A percentile compares a stretch with the other conserved stretches of the same genome.
Evolutionary conservation across 2,113 vertebrate species (phyloP).

Genomic region (Podarcis raffonei): DNA sequence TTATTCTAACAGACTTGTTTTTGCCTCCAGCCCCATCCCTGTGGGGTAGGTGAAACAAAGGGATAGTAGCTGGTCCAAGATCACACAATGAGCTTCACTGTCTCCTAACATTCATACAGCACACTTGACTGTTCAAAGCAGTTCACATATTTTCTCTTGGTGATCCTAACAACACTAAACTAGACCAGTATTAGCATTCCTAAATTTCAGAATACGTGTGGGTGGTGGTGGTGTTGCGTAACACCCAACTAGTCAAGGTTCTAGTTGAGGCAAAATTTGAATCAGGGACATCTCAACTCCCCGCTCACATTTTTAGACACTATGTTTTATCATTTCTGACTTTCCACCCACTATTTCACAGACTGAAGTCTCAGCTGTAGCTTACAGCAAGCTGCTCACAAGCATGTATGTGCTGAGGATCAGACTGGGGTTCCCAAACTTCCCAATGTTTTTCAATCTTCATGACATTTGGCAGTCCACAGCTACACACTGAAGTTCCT

Average conservation of each 20-base stretch:
- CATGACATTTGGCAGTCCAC: background rate
- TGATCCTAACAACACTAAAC: background rate
- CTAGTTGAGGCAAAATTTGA: background rate
- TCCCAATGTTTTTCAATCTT: background rate
- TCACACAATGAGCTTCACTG: background rate
- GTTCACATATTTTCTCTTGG: background rate
- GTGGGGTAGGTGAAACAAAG: background rate
- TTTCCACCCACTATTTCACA: background rate
- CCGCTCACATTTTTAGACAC: background rate
- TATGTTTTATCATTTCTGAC: too few relatives aligned
- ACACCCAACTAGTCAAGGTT: background rate
- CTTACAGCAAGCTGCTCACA: background rate
- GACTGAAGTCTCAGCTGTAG: background rate
- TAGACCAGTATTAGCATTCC: rapidly evolving
- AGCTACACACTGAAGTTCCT: background rate
- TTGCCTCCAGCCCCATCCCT: background rate
- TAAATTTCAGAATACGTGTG: background rate
- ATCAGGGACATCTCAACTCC: background rate
- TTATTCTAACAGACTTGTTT: too few relatives aligned
- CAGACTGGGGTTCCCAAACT: background rate
- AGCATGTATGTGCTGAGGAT: background rate
- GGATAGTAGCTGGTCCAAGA: background rate
- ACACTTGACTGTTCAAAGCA: background rate
- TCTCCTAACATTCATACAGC: background rate
- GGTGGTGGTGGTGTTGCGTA: background rate